phyloP scores from a whole-genome alignment of 2,888 invertebrate species.

The Amblyjoppa proteus region DNA sequence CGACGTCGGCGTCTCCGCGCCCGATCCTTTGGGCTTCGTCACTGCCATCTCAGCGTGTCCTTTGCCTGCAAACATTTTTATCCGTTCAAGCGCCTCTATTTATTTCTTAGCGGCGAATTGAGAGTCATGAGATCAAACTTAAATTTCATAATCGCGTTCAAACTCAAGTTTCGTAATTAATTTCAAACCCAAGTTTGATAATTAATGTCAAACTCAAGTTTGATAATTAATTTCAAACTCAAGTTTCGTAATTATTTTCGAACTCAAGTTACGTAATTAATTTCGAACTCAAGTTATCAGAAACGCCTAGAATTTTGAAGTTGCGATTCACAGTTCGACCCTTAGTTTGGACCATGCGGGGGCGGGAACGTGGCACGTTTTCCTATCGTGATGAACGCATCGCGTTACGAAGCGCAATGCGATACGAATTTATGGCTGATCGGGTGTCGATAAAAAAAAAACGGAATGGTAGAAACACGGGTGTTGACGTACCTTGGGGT shows the following conservation, averaged over 20 bases:
- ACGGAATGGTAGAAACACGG: background rate
- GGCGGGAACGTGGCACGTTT: background rate
- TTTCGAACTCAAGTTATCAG: background rate
- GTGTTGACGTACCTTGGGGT: constrained; percentile 89
- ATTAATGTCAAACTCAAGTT: too few species aligned
- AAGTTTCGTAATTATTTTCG: background rate
- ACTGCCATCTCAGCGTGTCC: constrained; percentile 99
- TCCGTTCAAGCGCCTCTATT: background rate
- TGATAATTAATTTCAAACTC: too few species aligned
- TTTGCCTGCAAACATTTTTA: constrained; percentile 86
- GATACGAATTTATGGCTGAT: constrained; percentile 42
- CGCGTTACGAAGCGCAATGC: constrained; percentile 20
- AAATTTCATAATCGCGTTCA: too few species aligned
- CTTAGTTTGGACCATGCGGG: background rate
- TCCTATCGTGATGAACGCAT: constrained; percentile 9
- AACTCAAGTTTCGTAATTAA: too few species aligned
- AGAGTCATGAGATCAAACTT: too few species aligned
- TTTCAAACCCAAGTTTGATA: too few species aligned
- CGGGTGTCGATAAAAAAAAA: constrained; percentile 38
- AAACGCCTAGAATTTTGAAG: background rate
- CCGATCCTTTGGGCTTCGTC: constrained; percentile 95
- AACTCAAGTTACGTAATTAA: background rate
- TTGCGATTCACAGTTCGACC: background rate
- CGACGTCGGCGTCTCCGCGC: constrained; percentile 97
- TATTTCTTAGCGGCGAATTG: background rate